These are phyloP conservation scores for Ceratosolen solmsi DNA, from an alignment of 1,140 invertebrate species.

Conservation along the genomic window DNA sequence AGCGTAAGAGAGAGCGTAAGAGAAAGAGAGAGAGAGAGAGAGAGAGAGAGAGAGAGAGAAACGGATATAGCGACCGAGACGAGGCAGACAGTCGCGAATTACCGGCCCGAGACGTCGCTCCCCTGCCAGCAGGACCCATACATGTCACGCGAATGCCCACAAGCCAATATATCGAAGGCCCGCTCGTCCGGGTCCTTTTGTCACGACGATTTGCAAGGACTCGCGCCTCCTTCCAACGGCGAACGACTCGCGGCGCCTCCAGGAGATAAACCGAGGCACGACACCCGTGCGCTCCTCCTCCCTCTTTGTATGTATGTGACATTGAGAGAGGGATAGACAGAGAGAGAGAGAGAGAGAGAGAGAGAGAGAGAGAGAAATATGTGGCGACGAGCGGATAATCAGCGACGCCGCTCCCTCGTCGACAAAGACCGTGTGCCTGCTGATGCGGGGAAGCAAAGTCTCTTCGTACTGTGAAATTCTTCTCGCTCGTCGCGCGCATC, in stretches of 20 bases:
- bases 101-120: neutral
- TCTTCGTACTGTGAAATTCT: neutral
- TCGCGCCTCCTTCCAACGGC: neutral
- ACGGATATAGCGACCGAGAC: too few species aligned
- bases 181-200: neutral
- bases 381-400: too few species aligned
- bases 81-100: neutral
- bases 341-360: too few species aligned
- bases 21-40: neutral
- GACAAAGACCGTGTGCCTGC: neutral
- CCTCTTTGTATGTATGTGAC: too few species aligned
- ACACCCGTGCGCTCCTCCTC: too few species aligned
- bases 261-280: too few species aligned
- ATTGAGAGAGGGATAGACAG: too few species aligned
- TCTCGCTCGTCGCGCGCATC: too few species aligned
- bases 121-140: too few species aligned
- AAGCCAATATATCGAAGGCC: neutral
- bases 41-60: neutral
- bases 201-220: neutral
- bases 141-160: neutral
- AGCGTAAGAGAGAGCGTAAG: neutral
- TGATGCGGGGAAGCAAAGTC: neutral
- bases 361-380: too few species aligned
- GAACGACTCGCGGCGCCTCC: neutral
- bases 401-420: too few species aligned